Base-by-base conservation (phyloP, 2,888 invertebrate genomes). In the Oligia fasciuncula region DNA sequence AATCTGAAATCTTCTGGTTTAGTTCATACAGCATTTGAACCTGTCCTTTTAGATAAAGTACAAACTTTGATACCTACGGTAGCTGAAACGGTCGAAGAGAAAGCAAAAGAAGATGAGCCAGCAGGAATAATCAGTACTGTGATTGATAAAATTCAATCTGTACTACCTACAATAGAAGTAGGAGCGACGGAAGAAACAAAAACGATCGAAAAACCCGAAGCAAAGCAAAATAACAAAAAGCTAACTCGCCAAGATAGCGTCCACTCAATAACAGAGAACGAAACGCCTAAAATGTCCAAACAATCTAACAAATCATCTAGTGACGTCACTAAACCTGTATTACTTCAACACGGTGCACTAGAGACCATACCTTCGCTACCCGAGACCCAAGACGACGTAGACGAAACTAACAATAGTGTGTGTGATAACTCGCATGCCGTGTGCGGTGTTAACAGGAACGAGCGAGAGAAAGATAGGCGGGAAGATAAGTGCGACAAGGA, bases 341-440 rank as follows among this genome's bases (percentile, higher is more conserved):
- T 95, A 85, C 94, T 94, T 84, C 91, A 95, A 89, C 93, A 94
- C 90, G 95, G 95, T 85, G 95, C 90, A 67, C 87, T 96, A 94
- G 96, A 95, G 85, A 95, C 96, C 93, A 96, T 96, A 90, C 96
- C 95, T 87, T 97, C 96, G 76, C 87, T 96, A 83, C 94, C 95
- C 49, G 96, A 96, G 87, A 93, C 91, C 89, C 94, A 94, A 92
- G 84, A 95, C 54, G 93, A 95, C 88, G 89, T 95, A 93, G 96
- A 96, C 88, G 94, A 92, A 80, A 94, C 95, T 96, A 96, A 96
- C 96, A 93, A 90, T 95, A 96, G 96, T 95, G 96, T 96, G 96
- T 96, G 96, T 96, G 94, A 93, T 97, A 96, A 97, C 96, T 95
- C 95, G 97, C 97, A 97, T 97, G 97, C 97, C 94, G 97, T 94